Evolutionary conservation across 2,888 invertebrate species (phyloP).

Genomic region (Microchrysa polita): DNA sequence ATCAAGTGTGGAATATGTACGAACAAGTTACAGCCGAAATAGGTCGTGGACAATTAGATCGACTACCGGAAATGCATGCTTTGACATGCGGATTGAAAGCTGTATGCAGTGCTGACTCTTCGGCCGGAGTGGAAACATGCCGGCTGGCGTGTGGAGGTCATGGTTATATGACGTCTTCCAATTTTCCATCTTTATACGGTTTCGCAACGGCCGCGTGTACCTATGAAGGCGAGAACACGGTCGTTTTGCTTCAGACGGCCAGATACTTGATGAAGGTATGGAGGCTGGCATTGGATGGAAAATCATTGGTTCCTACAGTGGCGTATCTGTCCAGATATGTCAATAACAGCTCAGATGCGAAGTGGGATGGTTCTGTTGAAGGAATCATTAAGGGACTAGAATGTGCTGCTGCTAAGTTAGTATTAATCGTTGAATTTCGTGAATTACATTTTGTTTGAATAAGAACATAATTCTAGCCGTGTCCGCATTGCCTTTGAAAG

Average conservation of each 20-base stretch:
- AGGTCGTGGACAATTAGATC: constrained; percentile 81
- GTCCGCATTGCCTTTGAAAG: constrained; percentile 75
- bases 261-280: constrained; percentile 83
- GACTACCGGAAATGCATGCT: constrained; percentile 87
- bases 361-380: constrained; percentile 59
- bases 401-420: constrained; percentile 67
- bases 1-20: constrained; percentile 86
- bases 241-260: constrained; percentile 89
- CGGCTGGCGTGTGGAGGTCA: constrained; percentile 96
- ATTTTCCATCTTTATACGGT: constrained; percentile 85
- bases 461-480: constrained; percentile 70
- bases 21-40: constrained; percentile 83
- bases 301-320: constrained; percentile 75
- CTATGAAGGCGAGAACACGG: constrained; percentile 97
- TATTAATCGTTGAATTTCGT: constrained; percentile 13
- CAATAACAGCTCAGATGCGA: constrained; percentile 5
- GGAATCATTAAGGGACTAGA: constrained; percentile 66
- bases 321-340: constrained; percentile 68
- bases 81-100: constrained; percentile 93
- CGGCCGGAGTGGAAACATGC: constrained; percentile 82
- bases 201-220: constrained; percentile 88
- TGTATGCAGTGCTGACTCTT: constrained; percentile 79
- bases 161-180: constrained; percentile 89
- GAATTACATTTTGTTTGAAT: no score
- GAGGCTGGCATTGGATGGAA: constrained; percentile 72